Conservation (phyloP, 2,113 vertebrate genomes). For the Geococcyx californianus region DNA sequence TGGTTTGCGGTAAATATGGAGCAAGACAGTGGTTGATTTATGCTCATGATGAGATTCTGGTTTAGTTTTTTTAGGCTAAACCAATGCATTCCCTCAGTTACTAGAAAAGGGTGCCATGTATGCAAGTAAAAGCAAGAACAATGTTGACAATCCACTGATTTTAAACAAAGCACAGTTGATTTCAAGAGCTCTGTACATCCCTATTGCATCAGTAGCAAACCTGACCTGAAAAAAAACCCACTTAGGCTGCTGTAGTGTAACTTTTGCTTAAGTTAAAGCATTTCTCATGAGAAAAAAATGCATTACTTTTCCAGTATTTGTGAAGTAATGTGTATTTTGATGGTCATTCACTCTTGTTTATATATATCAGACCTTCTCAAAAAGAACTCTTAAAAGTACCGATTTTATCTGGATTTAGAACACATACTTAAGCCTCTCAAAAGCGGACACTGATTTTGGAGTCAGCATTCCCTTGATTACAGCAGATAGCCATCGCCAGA, state of each 20-base stretch:
- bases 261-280: background rate
- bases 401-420: background rate
- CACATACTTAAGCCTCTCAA: background rate
- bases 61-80: background rate
- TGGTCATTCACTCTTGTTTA: background rate
- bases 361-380: background rate
- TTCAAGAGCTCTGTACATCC: background rate
- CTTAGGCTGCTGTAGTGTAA: background rate
- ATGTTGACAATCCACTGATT: background rate
- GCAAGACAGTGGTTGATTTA: background rate
- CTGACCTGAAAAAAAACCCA: background rate
- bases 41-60: background rate
- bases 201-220: background rate
- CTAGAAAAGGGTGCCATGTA: background rate
- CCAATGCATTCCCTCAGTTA: background rate
- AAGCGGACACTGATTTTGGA: background rate
- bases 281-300: background rate
- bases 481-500: background rate
- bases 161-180: background rate
- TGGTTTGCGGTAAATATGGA: background rate
- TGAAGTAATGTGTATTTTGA: background rate
- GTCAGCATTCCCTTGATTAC: background rate
- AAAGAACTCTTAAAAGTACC: background rate
- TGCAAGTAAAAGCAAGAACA: background rate
- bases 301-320: background rate